phyloP scores from a whole-genome alignment of 2,113 vertebrate species.

The Tor tambroides region DNA sequence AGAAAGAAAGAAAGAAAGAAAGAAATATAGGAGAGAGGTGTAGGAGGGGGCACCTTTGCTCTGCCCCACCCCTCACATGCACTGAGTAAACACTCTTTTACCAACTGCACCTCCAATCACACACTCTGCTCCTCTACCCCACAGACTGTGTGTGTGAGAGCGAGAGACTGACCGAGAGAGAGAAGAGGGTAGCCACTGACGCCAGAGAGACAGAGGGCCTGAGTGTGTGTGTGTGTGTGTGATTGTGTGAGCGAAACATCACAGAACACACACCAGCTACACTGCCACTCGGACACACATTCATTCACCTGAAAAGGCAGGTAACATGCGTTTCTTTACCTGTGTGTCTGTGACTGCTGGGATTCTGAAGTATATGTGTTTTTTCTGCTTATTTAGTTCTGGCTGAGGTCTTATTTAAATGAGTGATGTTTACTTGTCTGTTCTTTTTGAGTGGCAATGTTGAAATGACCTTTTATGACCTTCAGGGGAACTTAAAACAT shows the following conservation, averaged over 20 bases:
- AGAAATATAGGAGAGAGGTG: neutral
- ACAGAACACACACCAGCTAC: constrained; percentile 10
- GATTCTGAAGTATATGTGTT: neutral
- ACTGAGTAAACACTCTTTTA: constrained; percentile 56
- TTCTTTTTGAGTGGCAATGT: neutral
- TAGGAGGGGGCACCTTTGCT: constrained; percentile 52
- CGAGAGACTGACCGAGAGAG: neutral
- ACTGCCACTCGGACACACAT: constrained; percentile 38
- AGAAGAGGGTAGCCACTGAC: constrained; percentile 12
- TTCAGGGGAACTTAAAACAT: constrained; percentile 11
- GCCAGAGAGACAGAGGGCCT: constrained; percentile 6
- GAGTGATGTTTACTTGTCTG: neutral
- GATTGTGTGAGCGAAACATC: constrained; percentile 29
- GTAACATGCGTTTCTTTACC: constrained; percentile 2
- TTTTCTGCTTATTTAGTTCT: neutral
- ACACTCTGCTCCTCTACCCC: constrained; percentile 32
- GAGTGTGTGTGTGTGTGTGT: constrained; percentile 14
- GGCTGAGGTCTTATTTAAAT: neutral
- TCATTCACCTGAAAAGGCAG: constrained; percentile 52
- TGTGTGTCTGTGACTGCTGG: neutral
- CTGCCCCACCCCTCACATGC: constrained; percentile 49
- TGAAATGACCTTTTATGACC: constrained; percentile 39
- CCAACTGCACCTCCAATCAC: constrained; percentile 45
- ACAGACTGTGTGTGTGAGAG: constrained; percentile 22
- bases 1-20: neutral